Conservation (phyloP, 2,888 invertebrate species). For the Ormia ochracea region DNA sequence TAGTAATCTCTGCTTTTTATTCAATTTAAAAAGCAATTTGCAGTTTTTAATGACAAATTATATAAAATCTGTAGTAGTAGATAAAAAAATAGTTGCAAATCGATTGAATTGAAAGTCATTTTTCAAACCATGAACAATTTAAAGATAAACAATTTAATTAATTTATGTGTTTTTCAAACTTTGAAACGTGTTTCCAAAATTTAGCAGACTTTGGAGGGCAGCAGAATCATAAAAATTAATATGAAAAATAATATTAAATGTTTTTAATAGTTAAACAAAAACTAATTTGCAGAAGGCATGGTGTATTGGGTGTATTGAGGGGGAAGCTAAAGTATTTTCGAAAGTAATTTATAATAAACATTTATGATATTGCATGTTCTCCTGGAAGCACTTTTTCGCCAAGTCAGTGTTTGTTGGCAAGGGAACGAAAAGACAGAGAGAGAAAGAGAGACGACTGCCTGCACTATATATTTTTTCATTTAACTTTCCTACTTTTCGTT, state of each 20-base stretch:
- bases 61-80: background rate
- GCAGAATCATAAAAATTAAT: background rate
- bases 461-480: too few relatives aligned
- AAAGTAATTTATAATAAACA: too few relatives aligned
- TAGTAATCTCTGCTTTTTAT: background rate
- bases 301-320: too few relatives aligned
- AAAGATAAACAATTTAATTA: background rate
- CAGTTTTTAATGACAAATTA: background rate
- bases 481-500: too few relatives aligned
- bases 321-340: too few relatives aligned
- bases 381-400: too few relatives aligned
- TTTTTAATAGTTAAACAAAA: background rate
- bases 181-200: background rate
- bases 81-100: background rate
- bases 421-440: too few relatives aligned
- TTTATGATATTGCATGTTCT: too few relatives aligned
- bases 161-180: background rate
- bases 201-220: background rate
- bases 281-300: background rate
- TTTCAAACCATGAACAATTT: background rate
- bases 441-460: too few relatives aligned
- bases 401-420: too few relatives aligned
- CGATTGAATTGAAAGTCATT: background rate
- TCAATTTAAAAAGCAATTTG: background rate
- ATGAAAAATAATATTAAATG: background rate